phyloP scores from a whole-genome alignment of 2,888 invertebrate species.

The Platycnemis pennipes region DNA sequence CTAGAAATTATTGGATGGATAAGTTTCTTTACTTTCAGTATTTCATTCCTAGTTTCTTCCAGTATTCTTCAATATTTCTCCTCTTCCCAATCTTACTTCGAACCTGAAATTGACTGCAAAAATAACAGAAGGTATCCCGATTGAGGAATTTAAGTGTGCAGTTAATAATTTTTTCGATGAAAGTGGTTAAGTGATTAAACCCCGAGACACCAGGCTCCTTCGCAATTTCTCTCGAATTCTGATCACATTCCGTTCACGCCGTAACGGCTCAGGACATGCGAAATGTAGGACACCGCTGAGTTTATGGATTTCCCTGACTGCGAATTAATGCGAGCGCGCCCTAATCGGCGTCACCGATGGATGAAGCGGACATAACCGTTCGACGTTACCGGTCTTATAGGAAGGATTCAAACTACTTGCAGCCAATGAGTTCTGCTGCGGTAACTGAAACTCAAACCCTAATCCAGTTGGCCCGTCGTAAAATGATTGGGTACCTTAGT shows the following conservation, averaged over 20 bases:
- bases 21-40: too few species aligned
- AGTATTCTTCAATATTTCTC: too few species aligned
- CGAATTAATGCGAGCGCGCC: neutral
- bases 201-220: neutral
- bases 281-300: neutral
- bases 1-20: too few species aligned
- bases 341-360: neutral
- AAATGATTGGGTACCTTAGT: neutral
- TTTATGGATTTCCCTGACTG: neutral
- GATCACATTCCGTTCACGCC: neutral
- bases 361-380: neutral
- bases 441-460: slow-evolving; percentile 1
- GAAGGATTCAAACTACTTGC: neutral
- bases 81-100: too few species aligned
- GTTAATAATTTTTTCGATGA: neutral
- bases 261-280: neutral
- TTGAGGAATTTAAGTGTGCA: too few species aligned
- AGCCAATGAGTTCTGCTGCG: neutral
- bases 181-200: neutral
- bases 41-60: too few species aligned
- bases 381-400: neutral
- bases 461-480: neutral
- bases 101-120: too few species aligned
- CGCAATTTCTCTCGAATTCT: neutral
- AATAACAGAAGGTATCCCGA: too few species aligned